phyloP scores from a whole-genome alignment of 2,797 vertebrate genomes.

The Brachyalestes nurse region DNA sequence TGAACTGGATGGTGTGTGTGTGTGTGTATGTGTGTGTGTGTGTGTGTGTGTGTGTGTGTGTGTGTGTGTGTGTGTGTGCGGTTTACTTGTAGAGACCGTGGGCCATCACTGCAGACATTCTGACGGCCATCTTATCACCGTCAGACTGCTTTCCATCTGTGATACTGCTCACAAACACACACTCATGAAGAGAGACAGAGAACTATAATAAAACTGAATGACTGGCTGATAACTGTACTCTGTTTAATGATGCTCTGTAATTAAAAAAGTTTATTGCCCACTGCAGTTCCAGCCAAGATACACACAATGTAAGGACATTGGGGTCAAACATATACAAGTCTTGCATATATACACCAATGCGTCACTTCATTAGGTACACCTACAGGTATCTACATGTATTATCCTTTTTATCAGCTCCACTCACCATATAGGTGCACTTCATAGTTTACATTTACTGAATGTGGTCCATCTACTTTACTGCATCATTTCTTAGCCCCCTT shows the following conservation, averaged over 20 bases:
- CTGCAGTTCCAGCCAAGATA: conserved; percentile 25
- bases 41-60: conserved; percentile 33
- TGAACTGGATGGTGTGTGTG: no score
- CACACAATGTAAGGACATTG: not conserved
- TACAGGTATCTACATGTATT: no score
- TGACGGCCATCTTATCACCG: conserved; percentile 30
- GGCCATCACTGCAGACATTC: not conserved
- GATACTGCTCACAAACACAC: conserved; percentile 24
- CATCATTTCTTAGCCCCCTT: no score
- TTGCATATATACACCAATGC: no score
- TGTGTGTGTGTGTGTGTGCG: conserved; percentile 23
- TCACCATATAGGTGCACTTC: no score
- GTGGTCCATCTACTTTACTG: no score
- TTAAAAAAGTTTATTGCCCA: conserved; percentile 72
- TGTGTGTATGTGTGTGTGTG: no score
- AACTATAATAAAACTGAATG: conserved; percentile 67
- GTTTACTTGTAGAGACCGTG: conserved; percentile 13
- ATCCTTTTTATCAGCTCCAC: no score
- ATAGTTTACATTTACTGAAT: no score
- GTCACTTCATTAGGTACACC: no score
- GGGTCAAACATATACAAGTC: conserved; percentile 14
- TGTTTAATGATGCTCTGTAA: conserved; percentile 72
- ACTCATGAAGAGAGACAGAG: conserved; percentile 53
- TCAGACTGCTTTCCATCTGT: conserved; percentile 43
- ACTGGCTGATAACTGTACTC: conserved; percentile 72